These are phyloP conservation scores for Leuctra nigra DNA, from an alignment of 2,888 invertebrate genomes.

Conservation along the genomic window DNA sequence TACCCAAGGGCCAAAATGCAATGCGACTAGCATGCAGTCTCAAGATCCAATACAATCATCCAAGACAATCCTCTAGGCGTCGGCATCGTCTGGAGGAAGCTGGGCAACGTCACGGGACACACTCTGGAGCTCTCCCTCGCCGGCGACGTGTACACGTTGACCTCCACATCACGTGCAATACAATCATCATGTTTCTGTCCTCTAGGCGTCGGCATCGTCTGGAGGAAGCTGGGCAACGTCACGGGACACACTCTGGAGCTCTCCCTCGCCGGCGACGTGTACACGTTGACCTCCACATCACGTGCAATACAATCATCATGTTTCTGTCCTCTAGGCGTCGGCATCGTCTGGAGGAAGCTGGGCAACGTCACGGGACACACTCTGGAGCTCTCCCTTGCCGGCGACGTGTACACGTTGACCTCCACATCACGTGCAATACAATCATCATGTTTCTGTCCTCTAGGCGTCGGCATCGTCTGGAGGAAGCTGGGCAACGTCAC, in stretches of 20 bases:
- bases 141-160: background rate
- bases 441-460: too few species aligned
- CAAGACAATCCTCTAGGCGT: background rate
- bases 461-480: background rate
- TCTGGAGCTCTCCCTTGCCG: background rate
- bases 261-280: background rate
- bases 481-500: background rate
- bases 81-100: background rate
- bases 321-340: background rate
- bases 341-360: background rate
- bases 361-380: background rate
- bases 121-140: background rate
- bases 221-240: background rate
- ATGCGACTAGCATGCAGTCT: too few species aligned
- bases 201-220: background rate
- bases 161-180: conserved; percentile 58
- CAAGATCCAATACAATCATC: too few species aligned
- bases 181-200: too few species aligned
- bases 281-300: conserved; percentile 45
- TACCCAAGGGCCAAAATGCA: too few species aligned
- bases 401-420: background rate
- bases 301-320: too few species aligned
- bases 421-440: conserved; percentile 63
- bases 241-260: background rate
- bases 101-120: background rate